These are phyloP conservation scores for Cremastinae sp. DNA, from an alignment of 2,888 invertebrate species.

Conservation along the genomic window DNA sequence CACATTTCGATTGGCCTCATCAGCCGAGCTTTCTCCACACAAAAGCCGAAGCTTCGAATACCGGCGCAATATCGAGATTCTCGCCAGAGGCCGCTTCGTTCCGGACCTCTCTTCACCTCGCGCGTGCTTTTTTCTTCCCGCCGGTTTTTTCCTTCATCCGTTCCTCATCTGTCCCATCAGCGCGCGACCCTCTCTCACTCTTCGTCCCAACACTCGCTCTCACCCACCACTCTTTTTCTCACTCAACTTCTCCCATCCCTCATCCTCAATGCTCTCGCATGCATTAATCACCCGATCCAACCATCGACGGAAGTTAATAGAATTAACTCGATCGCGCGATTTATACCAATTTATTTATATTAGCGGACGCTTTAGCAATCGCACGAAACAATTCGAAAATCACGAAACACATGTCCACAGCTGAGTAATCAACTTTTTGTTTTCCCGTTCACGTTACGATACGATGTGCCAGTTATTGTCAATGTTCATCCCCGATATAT, in stretches of 20 bases:
- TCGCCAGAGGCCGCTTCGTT: slow-evolving; percentile 45
- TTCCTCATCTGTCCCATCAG: slow-evolving; percentile 31
- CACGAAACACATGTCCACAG: slow-evolving; percentile 32
- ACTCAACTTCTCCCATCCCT: slow-evolving; percentile 25
- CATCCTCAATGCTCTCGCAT: slow-evolving; percentile 31
- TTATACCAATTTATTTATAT: slow-evolving; percentile 62
- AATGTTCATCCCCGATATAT: neutral
- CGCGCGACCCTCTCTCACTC: slow-evolving; percentile 24
- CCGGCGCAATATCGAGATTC: slow-evolving; percentile 25
- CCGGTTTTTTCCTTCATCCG: slow-evolving; percentile 24
- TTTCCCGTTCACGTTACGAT: neutral
- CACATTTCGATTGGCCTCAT: slow-evolving; percentile 43
- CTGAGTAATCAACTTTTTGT: slow-evolving; percentile 44
- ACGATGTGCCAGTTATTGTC: no score
- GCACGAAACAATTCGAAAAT: slow-evolving; percentile 48
- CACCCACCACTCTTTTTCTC: slow-evolving; percentile 31
- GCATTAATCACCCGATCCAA: slow-evolving; percentile 59
- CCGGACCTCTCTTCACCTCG: slow-evolving; percentile 51
- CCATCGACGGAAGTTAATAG: slow-evolving; percentile 70
- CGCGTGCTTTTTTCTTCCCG: slow-evolving; percentile 32
- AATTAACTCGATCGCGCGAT: slow-evolving; percentile 68
- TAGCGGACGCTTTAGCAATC: slow-evolving; percentile 56
- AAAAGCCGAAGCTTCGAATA: slow-evolving; percentile 40
- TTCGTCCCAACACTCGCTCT: slow-evolving; percentile 36
- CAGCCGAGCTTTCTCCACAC: slow-evolving; percentile 52